Conservation (phyloP, 2,797 vertebrate genomes). For the Phoxinus dragarum region DNA sequence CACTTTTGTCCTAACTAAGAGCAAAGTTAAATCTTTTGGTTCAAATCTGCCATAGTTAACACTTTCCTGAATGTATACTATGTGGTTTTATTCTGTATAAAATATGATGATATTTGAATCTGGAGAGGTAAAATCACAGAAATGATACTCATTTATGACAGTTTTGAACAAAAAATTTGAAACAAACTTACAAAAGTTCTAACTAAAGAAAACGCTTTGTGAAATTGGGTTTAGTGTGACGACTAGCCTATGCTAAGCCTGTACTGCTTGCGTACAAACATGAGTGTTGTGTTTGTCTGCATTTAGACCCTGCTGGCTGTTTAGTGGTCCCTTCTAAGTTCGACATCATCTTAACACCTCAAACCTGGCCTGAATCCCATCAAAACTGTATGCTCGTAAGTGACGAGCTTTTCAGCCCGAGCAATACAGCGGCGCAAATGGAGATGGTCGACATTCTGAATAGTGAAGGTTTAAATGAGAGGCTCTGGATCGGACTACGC, state of each 20-base stretch:
- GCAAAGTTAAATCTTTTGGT: neutral
- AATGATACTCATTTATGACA: neutral
- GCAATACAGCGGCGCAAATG: accelerated
- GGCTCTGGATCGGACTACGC: constrained; percentile 76
- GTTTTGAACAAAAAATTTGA: neutral
- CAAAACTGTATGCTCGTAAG: constrained; percentile 35
- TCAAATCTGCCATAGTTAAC: neutral
- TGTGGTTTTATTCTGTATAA: neutral
- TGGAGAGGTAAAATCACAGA: neutral
- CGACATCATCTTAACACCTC: neutral
- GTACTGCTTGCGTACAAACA: neutral
- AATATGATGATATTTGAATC: neutral
- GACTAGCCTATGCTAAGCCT: neutral
- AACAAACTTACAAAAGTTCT: neutral
- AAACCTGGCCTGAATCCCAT: constrained; percentile 68
- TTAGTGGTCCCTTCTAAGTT: constrained; percentile 15
- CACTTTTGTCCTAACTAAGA: no score
- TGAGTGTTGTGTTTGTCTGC: neutral
- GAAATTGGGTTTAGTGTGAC: neutral
- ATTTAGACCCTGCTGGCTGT: constrained; percentile 72
- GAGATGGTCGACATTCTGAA: constrained; percentile 19
- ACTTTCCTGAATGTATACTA: neutral
- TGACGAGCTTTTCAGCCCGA: constrained; percentile 63
- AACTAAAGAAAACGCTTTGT: neutral
- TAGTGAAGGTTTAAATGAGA: accelerated